phyloP scores from a whole-genome alignment of 2,888 invertebrate genomes.

The Coleophora flavipennella region DNA sequence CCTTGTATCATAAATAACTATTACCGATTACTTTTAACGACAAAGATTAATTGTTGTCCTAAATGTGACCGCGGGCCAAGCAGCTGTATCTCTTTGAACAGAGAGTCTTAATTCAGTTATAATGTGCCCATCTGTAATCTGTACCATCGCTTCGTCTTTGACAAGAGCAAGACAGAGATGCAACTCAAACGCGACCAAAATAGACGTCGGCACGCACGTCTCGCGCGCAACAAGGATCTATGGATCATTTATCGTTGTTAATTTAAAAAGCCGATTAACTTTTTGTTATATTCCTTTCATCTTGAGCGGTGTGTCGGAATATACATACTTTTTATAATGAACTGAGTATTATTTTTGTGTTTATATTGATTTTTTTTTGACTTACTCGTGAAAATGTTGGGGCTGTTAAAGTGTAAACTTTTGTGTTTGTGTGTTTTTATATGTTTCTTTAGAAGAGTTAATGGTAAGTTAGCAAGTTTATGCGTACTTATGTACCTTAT shows the following conservation, averaged over 20 bases:
- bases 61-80: too few species aligned
- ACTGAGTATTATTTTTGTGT: constrained; percentile 8
- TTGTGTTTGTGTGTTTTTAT: constrained; percentile 19
- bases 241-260: constrained; percentile 23
- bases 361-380: constrained; percentile 9
- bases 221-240: constrained; percentile 49
- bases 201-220: constrained; percentile 52
- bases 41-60: too few species aligned
- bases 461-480: constrained; percentile 22
- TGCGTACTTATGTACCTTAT: too few species aligned
- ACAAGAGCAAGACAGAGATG: constrained; percentile 43
- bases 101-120: too few species aligned
- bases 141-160: constrained; percentile 34
- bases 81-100: too few species aligned
- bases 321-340: background rate
- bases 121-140: too few species aligned
- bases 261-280: constrained; percentile 21
- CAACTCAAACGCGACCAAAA: constrained; percentile 51
- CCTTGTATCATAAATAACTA: too few species aligned
- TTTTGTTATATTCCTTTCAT: constrained; percentile 1
- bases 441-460: constrained; percentile 14
- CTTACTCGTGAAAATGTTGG: constrained; percentile 21
- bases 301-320: constrained; percentile 2
- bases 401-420: constrained; percentile 13
- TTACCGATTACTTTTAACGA: too few species aligned